phyloP scores from a whole-genome alignment of 92 coral and sea anemone species.

The Umimayanthus chanpuru region DNA sequence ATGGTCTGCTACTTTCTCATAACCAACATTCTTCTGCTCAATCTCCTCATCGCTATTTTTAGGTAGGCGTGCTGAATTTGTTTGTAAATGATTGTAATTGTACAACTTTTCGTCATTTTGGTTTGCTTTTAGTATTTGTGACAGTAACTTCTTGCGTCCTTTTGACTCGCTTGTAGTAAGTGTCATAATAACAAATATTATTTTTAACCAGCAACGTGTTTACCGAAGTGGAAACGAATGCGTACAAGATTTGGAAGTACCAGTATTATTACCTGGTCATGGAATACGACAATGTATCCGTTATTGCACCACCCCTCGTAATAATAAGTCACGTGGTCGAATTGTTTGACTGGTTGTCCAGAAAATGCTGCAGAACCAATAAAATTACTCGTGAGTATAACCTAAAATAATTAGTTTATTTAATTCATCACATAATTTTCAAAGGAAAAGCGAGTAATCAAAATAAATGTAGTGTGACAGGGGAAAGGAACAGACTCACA shows the following conservation, averaged over 20 bases:
- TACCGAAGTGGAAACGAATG: constrained; percentile 57
- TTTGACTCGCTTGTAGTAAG: background rate
- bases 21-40: constrained; percentile 56
- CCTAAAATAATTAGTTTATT: too few relatives aligned
- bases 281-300: constrained; percentile 58
- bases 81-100: too few relatives aligned
- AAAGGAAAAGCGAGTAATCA: too few relatives aligned
- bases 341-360: constrained; percentile 48
- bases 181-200: background rate
- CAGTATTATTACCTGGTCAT: constrained; percentile 59
- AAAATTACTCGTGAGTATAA: constrained; percentile 50
- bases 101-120: too few relatives aligned
- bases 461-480: too few relatives aligned
- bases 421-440: too few relatives aligned
- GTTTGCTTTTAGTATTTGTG: too few relatives aligned
- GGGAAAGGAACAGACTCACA: too few relatives aligned
- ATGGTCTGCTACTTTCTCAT: constrained; percentile 57
- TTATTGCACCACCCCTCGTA: constrained; percentile 55
- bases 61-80: constrained; percentile 36
- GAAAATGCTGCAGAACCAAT: constrained; percentile 50
- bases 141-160: background rate
- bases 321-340: constrained; percentile 52
- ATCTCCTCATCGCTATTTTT: constrained; percentile 63
- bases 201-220: constrained; percentile 55
- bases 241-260: constrained; percentile 64